Evolutionary conservation across 1,140 invertebrate genomes (phyloP).

Genomic region (Micrasema minimum): DNA sequence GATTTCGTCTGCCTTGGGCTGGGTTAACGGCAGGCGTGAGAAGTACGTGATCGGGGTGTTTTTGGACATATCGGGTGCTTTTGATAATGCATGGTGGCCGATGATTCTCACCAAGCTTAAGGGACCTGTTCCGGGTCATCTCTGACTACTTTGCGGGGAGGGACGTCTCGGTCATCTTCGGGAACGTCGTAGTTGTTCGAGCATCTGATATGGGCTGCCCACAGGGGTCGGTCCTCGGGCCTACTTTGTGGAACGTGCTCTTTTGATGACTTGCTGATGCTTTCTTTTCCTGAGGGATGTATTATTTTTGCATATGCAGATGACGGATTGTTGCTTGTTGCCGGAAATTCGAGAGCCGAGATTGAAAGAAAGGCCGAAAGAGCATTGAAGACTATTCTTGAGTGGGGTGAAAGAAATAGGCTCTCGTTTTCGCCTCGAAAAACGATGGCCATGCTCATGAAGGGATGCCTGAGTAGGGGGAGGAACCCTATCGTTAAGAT

Average conservation of each 20-base stretch:
- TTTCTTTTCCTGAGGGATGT: background rate
- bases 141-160: background rate
- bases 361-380: background rate
- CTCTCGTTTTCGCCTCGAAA: background rate
- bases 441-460: background rate
- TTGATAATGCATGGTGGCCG: background rate
- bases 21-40: background rate
- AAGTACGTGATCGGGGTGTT: no score
- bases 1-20: no score
- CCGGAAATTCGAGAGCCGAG: background rate
- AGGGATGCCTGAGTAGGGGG: background rate
- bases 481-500: background rate
- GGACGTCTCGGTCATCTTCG: background rate
- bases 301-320: background rate
- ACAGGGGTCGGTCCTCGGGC: background rate
- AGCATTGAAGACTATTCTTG: background rate
- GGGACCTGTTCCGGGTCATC: background rate
- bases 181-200: background rate
- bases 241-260: background rate
- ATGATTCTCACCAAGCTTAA: background rate
- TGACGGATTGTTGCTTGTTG: background rate
- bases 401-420: background rate
- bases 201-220: constrained; percentile 1
- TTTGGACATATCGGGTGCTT: constrained; percentile 2
- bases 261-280: background rate